Evolutionary conservation across 2,113 vertebrate species (phyloP).

Genomic region (Okapia johnstoni): DNA sequence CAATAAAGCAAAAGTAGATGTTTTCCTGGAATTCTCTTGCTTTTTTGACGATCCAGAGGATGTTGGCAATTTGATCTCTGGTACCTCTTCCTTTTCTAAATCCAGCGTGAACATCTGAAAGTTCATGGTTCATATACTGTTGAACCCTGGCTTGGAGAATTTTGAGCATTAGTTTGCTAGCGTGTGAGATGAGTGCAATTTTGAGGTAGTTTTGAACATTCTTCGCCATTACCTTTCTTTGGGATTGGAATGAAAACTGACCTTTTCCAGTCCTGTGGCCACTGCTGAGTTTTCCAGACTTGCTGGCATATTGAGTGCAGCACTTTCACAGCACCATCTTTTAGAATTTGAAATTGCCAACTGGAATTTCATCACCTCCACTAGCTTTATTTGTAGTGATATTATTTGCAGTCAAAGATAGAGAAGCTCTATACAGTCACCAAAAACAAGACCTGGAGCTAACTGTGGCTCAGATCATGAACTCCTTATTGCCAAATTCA

Average conservation of each 20-base stretch:
- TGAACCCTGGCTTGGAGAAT: neutral
- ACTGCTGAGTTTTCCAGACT: neutral
- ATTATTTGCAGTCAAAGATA: too few species aligned
- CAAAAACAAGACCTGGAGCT: too few species aligned
- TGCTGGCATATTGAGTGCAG: neutral
- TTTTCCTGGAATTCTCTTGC: neutral
- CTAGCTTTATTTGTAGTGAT: neutral
- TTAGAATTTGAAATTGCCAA: neutral
- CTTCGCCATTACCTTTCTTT: neutral
- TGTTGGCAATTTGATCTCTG: neutral
- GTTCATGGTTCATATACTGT: neutral
- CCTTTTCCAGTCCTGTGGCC: neutral
- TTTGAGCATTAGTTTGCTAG: neutral
- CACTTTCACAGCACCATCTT: neutral
- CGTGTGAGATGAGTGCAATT: neutral
- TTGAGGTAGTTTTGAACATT: neutral
- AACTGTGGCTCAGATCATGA: too few species aligned
- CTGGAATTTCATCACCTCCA: neutral
- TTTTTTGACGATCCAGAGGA: accelerated
- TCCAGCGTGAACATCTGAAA: neutral
- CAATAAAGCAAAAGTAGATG: neutral
- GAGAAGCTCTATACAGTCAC: too few species aligned
- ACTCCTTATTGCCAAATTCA: too few species aligned
- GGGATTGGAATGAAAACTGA: neutral
- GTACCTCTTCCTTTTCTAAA: neutral